Evolutionary conservation across 2,113 vertebrate species (phyloP).

Genomic region (Albula glossodonta): DNA sequence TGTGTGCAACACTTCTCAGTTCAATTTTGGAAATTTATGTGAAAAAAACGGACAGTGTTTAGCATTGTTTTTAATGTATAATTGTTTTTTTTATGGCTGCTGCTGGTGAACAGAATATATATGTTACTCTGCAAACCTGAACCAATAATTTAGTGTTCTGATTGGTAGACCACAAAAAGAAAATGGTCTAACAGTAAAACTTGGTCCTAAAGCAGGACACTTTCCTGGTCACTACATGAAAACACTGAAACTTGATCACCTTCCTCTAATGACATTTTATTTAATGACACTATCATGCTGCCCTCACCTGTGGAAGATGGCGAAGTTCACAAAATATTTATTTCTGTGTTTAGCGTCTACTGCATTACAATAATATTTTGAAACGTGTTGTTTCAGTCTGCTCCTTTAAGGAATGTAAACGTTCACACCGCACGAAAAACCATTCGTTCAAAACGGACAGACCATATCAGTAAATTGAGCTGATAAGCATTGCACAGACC

Average conservation of each 20-base stretch:
- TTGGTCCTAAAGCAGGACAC: background rate
- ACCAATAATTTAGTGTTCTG: background rate
- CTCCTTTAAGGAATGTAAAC: too few species aligned
- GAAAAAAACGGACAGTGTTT: too few species aligned
- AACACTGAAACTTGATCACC: background rate
- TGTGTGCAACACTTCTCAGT: background rate
- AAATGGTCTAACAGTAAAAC: background rate
- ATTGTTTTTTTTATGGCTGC: background rate
- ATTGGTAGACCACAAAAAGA: background rate
- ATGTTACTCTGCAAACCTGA: background rate
- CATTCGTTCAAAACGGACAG: background rate
- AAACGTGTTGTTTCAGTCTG: too few species aligned
- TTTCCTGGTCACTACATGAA: background rate
- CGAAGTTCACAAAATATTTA: background rate
- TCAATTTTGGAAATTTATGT: background rate
- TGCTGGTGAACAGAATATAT: background rate
- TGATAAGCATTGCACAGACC: background rate
- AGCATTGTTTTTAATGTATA: too few species aligned
- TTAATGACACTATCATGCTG: too few species aligned
- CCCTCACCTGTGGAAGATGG: background rate
- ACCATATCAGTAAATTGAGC: background rate
- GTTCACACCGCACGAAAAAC: too few species aligned
- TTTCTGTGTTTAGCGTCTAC: too few species aligned
- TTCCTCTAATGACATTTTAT: background rate
- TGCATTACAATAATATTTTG: too few species aligned